A percentile compares a stretch with the other conserved stretches of the same genome.
phyloP scores from a whole-genome alignment of 2,888 invertebrate species.

The Parascotia fuliginaria region DNA sequence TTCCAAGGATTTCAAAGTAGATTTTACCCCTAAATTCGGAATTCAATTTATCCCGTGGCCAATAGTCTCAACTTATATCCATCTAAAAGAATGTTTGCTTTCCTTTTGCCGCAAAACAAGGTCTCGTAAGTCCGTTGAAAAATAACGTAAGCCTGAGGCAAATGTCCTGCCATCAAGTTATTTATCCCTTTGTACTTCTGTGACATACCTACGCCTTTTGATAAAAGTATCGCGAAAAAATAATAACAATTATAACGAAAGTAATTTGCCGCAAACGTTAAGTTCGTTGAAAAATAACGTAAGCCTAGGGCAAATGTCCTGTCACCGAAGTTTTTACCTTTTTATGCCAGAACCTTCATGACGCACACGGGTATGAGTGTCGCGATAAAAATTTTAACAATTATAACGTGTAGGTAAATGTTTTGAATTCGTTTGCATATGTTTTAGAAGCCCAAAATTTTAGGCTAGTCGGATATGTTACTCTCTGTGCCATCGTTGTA shows the following conservation, averaged over 20 bases:
- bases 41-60: constrained; percentile 8
- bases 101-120: constrained; percentile 12
- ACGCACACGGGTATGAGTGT: constrained; percentile 5
- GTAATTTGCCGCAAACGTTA: constrained; percentile 13
- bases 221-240: too few relatives aligned
- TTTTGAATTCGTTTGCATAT: background rate
- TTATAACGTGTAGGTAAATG: background rate
- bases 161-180: constrained; percentile 13
- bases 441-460: background rate
- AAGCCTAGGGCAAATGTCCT: constrained; percentile 21
- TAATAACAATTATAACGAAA: too few relatives aligned
- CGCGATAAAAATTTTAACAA: background rate
- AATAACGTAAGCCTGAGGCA: constrained; percentile 20
- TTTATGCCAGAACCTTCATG: constrained; percentile 13
- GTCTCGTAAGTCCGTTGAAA: constrained; percentile 11
- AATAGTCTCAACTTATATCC: constrained; percentile 10
- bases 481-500: too few relatives aligned
- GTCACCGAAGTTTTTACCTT: constrained; percentile 14
- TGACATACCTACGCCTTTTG: too few relatives aligned
- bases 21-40: constrained; percentile 4
- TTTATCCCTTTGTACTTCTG: constrained; percentile 24
- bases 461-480: too few relatives aligned
- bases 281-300: constrained; percentile 14
- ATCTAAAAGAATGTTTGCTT: constrained; percentile 19
- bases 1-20: background rate